These are phyloP conservation scores for Phaedon cochleariae DNA, from an alignment of 2,888 invertebrate species.

Conservation along the genomic window DNA sequence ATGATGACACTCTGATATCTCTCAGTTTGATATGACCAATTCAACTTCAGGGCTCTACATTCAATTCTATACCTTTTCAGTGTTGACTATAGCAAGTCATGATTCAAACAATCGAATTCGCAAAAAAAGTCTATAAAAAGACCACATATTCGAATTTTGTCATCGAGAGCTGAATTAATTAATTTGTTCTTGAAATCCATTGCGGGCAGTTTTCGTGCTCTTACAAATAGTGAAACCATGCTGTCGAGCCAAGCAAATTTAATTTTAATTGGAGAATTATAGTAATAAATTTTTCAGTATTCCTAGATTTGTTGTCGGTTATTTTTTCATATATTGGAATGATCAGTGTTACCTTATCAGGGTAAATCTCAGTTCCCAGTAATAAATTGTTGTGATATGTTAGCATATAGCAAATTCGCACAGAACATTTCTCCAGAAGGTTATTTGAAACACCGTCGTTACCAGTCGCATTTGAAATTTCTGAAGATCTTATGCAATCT, in stretches of 20 bases:
- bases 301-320: not conserved
- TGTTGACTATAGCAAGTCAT: not conserved
- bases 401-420: conserved; percentile 12
- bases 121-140: not conserved
- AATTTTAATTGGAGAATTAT: not conserved
- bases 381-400: no score
- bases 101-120: not conserved
- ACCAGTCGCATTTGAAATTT: not conserved
- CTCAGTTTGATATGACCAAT: not conserved
- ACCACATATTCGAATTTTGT: not conserved
- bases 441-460: not conserved
- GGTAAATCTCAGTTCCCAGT: no score
- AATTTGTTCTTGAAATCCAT: not conserved
- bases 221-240: not conserved
- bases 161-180: not conserved
- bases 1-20: not conserved
- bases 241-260: not conserved
- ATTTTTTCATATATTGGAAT: not conserved
- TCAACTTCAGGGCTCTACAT: not conserved
- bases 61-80: not conserved
- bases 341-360: no score
- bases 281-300: not conserved
- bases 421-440: not conserved
- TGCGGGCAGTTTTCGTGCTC: not conserved
- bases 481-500: not conserved